phyloP scores from a whole-genome alignment of 2,888 invertebrate species.

The Brassicogethes aeneus region DNA sequence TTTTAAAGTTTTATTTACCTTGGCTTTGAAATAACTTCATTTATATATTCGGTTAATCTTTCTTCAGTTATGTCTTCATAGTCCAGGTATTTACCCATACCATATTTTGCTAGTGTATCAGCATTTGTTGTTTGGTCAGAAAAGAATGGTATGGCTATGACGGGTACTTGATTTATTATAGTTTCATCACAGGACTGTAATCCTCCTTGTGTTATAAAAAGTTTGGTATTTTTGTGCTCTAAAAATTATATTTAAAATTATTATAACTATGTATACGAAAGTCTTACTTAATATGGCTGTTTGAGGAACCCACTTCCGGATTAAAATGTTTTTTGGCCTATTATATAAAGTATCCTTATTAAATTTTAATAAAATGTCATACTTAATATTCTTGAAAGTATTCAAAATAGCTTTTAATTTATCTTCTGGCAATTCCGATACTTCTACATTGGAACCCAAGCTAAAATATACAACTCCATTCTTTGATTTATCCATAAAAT shows the following conservation, averaged over 20 bases:
- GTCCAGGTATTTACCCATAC: slow-evolving; percentile 17
- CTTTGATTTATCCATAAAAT: not conserved
- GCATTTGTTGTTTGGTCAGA: slow-evolving; percentile 39
- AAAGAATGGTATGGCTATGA: slow-evolving; percentile 39
- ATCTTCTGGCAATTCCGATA: not conserved
- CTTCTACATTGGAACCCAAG: not conserved
- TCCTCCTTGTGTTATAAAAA: slow-evolving; percentile 28
- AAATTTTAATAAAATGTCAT: not conserved
- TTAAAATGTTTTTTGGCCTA: not conserved
- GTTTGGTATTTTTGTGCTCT: slow-evolving; percentile 24
- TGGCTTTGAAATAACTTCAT: slow-evolving; percentile 15
- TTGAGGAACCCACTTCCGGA: not conserved
- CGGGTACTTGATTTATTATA: slow-evolving; percentile 22
- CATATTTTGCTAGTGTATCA: slow-evolving; percentile 18
- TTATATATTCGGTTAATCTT: slow-evolving; percentile 14
- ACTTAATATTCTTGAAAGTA: not conserved
- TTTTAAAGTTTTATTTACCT: slow-evolving; percentile 9
- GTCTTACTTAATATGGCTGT: not conserved
- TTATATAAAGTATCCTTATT: not conserved
- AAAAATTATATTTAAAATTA: too few relatives aligned
- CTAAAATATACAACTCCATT: not conserved
- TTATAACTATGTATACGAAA: slow-evolving; percentile 1
- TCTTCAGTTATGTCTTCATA: slow-evolving; percentile 15
- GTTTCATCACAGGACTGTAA: slow-evolving; percentile 6
- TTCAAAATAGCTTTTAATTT: not conserved